Evolutionary conservation across 2,797 vertebrate genomes (phyloP).

Genomic region (Pipistrellus pygmaeus): DNA sequence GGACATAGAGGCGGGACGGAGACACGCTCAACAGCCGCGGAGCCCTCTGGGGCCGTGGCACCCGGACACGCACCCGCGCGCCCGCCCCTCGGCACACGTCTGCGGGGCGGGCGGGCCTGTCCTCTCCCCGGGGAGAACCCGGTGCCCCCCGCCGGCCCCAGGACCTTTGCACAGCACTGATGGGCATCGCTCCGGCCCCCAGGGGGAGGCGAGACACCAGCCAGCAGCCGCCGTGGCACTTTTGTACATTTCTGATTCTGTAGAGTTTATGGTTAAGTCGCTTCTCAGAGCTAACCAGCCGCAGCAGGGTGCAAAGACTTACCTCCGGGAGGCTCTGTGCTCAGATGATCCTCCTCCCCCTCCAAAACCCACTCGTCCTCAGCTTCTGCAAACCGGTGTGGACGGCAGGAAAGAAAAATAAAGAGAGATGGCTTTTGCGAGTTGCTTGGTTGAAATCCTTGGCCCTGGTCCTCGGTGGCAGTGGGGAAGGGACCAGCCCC

Average conservation of each 20-base stretch:
- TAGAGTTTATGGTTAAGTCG: conserved; percentile 83
- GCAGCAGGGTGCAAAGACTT: conserved; percentile 67
- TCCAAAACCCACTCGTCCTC: conserved; percentile 48
- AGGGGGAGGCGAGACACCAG: conserved; percentile 81
- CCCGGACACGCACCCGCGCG: neutral
- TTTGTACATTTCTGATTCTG: conserved; percentile 82
- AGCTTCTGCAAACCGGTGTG: conserved; percentile 71
- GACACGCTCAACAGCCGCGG: conserved; percentile 64
- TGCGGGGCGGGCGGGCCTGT: conserved; percentile 51
- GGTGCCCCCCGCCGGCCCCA: conserved; percentile 80
- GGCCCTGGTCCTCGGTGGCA: neutral
- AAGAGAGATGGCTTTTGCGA: conserved; percentile 72
- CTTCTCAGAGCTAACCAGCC: conserved; percentile 82
- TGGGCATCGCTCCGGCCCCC: conserved; percentile 79
- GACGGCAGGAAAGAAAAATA: conserved; percentile 75
- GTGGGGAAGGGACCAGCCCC: neutral
- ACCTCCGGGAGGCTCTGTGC: conserved; percentile 51
- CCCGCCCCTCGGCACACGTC: neutral
- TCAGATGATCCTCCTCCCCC: neutral
- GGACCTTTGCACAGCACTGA: conserved; percentile 86
- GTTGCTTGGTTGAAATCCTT: conserved; percentile 17
- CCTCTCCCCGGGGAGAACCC: conserved; percentile 75
- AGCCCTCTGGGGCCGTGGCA: neutral
- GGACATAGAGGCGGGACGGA: conserved; percentile 90
- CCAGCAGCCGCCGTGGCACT: conserved; percentile 70